Percentiles rank a stretch among this genome's conserved stretches.
Conservation (phyloP, 2,113 vertebrate species). For the Orycteropus afer region DNA sequence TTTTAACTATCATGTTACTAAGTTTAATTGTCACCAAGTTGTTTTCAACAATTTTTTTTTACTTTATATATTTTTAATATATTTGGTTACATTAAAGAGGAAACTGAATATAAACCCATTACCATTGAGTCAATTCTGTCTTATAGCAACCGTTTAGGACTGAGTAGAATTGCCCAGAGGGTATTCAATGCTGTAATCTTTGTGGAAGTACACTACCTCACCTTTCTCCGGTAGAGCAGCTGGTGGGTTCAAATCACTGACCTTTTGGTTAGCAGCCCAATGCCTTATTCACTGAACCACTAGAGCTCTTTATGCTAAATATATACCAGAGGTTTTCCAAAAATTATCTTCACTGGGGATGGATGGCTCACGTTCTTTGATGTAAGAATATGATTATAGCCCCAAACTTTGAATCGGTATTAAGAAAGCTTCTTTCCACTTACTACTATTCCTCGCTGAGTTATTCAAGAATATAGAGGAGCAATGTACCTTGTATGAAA, state of each 20-base stretch:
- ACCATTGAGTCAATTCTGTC: no score
- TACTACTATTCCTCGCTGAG: background rate
- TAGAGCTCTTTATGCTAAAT: no score
- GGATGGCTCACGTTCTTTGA: background rate
- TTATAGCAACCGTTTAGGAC: no score
- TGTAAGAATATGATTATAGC: background rate
- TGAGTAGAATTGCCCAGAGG: no score
- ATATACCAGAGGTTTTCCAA: background rate
- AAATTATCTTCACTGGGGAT: background rate
- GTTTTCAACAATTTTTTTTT: background rate
- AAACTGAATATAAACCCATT: background rate
- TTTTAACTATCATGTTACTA: background rate
- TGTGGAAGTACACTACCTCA: no score
- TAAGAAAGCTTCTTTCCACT: slow-evolving; percentile 7
- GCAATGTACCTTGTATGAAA: background rate
- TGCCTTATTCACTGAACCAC: no score
- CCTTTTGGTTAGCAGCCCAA: no score
- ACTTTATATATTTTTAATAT: background rate
- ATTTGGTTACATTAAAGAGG: background rate
- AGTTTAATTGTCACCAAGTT: slow-evolving; percentile 14
- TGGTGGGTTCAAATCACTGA: no score
- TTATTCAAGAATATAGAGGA: background rate
- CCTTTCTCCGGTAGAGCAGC: no score
- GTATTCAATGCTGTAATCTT: no score
- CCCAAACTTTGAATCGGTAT: background rate